Evolutionary conservation across 2,888 invertebrate species (phyloP).

Genomic region (Serripes groenlandicus): DNA sequence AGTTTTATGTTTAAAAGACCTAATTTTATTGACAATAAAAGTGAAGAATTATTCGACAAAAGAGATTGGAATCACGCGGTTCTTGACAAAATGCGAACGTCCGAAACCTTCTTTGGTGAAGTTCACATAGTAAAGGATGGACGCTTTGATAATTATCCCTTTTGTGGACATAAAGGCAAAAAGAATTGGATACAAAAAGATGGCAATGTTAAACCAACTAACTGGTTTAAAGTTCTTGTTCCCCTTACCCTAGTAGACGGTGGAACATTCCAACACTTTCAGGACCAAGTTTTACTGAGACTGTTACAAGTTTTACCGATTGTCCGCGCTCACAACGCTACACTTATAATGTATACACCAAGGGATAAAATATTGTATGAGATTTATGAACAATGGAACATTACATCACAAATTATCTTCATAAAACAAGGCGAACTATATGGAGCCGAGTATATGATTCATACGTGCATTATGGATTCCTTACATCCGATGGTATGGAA

Average conservation of each 20-base stretch:
- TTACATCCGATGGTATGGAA: conserved; percentile 42
- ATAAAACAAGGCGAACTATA: neutral
- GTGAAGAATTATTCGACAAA: neutral
- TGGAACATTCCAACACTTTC: conserved; percentile 41
- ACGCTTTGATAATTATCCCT: conserved; percentile 11
- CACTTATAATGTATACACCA: conserved; percentile 5
- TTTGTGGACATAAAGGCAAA: conserved; percentile 28
- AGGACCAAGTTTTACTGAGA: conserved; percentile 37
- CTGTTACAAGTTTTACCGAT: conserved; percentile 30
- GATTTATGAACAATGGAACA: conserved; percentile 28
- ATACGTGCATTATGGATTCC: conserved; percentile 33
- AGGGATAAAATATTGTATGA: conserved; percentile 35
- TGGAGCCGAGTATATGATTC: conserved; percentile 34
- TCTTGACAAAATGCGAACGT: neutral
- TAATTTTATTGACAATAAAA: conserved; percentile 16
- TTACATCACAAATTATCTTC: conserved; percentile 24
- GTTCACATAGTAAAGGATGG: conserved; percentile 20
- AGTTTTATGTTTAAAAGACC: neutral
- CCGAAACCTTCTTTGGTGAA: conserved; percentile 15
- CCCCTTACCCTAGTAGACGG: conserved; percentile 32
- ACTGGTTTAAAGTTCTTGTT: conserved; percentile 17
- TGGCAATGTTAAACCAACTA: neutral
- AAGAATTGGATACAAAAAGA: neutral
- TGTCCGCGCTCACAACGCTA: neutral
- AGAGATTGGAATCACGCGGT: neutral